Percentiles rank a stretch among this genome's conserved stretches.
Evolutionary conservation across 2,113 vertebrate genomes (phyloP).

Genomic region (Rhinoptilus africanus): DNA sequence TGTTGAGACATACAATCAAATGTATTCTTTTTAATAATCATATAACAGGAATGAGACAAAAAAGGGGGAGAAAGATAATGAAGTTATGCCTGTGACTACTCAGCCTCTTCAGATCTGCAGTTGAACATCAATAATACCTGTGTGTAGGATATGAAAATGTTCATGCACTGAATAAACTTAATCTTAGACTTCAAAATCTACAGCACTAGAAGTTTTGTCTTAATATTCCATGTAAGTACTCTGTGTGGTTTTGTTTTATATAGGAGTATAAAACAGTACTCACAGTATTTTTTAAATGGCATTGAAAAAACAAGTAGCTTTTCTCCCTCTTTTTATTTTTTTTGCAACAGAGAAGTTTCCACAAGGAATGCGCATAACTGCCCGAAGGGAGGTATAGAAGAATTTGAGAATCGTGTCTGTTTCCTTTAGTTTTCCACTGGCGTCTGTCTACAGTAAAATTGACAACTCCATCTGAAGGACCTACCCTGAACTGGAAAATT

Average conservation of each 20-base stretch:
- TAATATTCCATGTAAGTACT: background rate
- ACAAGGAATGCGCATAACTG: background rate
- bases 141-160: background rate
- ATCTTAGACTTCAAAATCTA: background rate
- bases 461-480: constrained; percentile 8
- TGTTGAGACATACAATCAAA: background rate
- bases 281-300: background rate
- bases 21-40: background rate
- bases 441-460: background rate
- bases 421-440: background rate
- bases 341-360: background rate
- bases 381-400: background rate
- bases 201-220: background rate
- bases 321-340: background rate
- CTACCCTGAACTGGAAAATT: constrained; percentile 4
- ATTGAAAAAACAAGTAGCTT: background rate
- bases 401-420: background rate
- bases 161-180: background rate
- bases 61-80: background rate
- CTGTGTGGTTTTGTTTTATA: background rate
- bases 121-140: background rate
- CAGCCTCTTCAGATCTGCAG: background rate
- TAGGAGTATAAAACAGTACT: background rate
- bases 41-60: background rate
- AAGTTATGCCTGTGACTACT: background rate